Evolutionary conservation across 2,888 invertebrate genomes (phyloP), one percentile per base, ranked within the genome.

Genomic region (Lamellibrachia columna): DNA sequence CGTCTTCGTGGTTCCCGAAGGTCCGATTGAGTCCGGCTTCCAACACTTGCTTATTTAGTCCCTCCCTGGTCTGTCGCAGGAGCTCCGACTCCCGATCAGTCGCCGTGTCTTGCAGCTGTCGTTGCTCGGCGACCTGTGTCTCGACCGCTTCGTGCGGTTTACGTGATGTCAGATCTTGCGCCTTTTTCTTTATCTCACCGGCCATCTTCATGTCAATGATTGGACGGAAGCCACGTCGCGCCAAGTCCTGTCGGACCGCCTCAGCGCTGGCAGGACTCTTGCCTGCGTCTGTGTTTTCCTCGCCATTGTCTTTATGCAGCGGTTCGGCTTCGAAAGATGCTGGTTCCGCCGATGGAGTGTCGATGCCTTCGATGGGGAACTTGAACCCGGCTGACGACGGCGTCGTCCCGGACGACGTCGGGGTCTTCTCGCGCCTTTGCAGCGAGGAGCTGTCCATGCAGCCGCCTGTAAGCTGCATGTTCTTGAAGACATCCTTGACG

Each of bases 331-430:
- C 7, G 91, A 91, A 91, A 7, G 91, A 53, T 53, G 91, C 60
- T 28, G 60, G 52, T 58, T 55, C 40, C 60, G 60, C 90, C 22
- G 91, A 7, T n/a, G 94, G 94, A 1, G 93, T 91, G 91, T 94
- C 94, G 22, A 94, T 94, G n/a, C 94, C 94, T 92, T 94, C 94
- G 15, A 94, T 93, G 22, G 93, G 55, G 53, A 94, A 94, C 75
- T 93, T 93, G 92, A 92, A 94, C 75, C 93, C 93, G 75, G 75
- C 75, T 15, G 75, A 75, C 15, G 75, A 6, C 75, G 22, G 75
- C 60, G 91, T 93, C 11, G 22, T 40, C 7, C 58, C 91, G 53
- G 91, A 22, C 11, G 53, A 90, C 40, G 53, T 90, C 90, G 52
- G 8, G 7, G 60, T 55, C 15, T 92, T 90, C 7, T 52, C 52